Percentiles rank a stretch among this genome's conserved stretches.
These are phyloP conservation scores for Eurois occulta DNA, from an alignment of 2,888 invertebrate genomes.

Conservation along the genomic window DNA sequence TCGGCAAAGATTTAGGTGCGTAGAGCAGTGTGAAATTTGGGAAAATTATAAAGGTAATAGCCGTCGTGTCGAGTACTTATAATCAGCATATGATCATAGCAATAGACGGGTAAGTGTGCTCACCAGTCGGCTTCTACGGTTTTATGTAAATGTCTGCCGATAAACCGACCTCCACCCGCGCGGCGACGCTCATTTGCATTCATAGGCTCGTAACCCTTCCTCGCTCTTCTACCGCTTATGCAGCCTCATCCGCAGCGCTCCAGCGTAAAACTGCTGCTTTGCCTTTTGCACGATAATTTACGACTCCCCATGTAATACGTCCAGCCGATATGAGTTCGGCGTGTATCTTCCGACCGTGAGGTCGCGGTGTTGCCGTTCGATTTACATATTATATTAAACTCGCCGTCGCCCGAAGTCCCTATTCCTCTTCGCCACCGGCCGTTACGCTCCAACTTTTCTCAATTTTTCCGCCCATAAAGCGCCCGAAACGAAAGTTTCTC, in stretches of 20 bases:
- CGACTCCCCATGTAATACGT: slow-evolving; percentile 88
- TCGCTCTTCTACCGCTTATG: slow-evolving; percentile 82
- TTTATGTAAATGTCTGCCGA: slow-evolving; percentile 88
- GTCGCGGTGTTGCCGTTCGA: slow-evolving; percentile 87
- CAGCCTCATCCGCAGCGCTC: slow-evolving; percentile 79
- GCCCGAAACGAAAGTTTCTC: slow-evolving; percentile 88
- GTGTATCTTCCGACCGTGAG: slow-evolving; percentile 83
- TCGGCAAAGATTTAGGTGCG: slow-evolving; percentile 53
- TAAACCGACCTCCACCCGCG: slow-evolving; percentile 86
- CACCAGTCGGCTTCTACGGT: slow-evolving; percentile 82
- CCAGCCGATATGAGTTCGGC: slow-evolving; percentile 87
- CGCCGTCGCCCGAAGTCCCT: slow-evolving; percentile 81
- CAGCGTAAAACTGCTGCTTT: slow-evolving; percentile 86
- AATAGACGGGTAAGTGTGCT: slow-evolving; percentile 81
- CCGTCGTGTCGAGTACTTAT: slow-evolving; percentile 77
- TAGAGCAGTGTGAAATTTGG: slow-evolving; percentile 38
- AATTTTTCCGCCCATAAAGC: slow-evolving; percentile 90
- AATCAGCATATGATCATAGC: slow-evolving; percentile 79
- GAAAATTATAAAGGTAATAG: slow-evolving; percentile 65
- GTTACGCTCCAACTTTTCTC: slow-evolving; percentile 90
- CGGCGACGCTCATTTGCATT: slow-evolving; percentile 89
- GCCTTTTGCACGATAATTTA: slow-evolving; percentile 89
- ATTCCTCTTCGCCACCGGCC: slow-evolving; percentile 87
- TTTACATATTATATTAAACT: slow-evolving; percentile 91
- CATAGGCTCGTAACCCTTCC: slow-evolving; percentile 90